A percentile compares a stretch with the other conserved stretches of the same genome.
These are phyloP conservation scores for Terrapene triunguis DNA, from an alignment of 2,113 vertebrate species.

Conservation along the genomic window DNA sequence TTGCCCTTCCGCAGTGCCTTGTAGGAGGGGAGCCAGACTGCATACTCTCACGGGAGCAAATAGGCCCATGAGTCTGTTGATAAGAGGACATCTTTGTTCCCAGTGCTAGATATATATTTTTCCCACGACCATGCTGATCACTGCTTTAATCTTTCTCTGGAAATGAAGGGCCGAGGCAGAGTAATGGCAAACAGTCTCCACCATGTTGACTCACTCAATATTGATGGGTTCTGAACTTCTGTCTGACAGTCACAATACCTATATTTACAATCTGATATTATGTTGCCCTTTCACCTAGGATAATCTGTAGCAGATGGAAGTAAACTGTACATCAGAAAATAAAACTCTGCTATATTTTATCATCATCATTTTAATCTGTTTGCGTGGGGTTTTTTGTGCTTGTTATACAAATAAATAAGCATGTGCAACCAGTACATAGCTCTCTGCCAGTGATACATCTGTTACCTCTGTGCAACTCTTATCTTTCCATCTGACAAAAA, in stretches of 20 bases:
- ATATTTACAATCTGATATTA: neutral
- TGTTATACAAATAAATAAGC: neutral
- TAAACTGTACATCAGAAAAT: slow-evolving; percentile 3
- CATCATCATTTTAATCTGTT: neutral
- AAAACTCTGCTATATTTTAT: neutral
- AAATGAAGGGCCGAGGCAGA: neutral
- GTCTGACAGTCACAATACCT: neutral
- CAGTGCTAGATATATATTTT: neutral
- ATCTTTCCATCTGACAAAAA: neutral
- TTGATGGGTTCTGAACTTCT: neutral
- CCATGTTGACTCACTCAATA: neutral
- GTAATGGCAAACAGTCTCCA: neutral
- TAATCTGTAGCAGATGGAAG: slow-evolving; percentile 21
- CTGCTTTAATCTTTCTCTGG: neutral
- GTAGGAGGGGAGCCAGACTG: slow-evolving; percentile 54
- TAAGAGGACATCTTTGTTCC: neutral
- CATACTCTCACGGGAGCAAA: neutral
- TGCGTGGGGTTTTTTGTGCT: neutral
- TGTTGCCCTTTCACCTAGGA: neutral
- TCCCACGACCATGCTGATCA: neutral
- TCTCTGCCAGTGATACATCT: neutral
- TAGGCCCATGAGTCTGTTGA: neutral
- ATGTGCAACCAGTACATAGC: neutral
- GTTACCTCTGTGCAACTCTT: neutral
- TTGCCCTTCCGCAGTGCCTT: slow-evolving; percentile 72